A percentile compares a stretch with the other conserved stretches of the same genome.
These are phyloP conservation scores for Telmatherina bonti DNA, from an alignment of 2,797 vertebrate species.

Conservation along the genomic window DNA sequence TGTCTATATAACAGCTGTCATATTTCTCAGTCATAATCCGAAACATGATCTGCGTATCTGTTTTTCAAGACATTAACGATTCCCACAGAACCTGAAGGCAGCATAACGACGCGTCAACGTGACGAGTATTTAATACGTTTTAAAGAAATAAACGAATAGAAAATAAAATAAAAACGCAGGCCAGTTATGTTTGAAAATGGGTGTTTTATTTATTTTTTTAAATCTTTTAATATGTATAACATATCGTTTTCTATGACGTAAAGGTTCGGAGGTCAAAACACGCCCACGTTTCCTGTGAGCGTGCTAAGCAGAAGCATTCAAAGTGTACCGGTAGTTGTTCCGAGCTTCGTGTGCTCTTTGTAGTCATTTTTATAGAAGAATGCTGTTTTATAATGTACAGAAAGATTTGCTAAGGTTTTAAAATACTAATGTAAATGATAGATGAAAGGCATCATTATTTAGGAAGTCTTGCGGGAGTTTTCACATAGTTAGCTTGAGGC, in stretches of 20 bases:
- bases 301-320: background rate
- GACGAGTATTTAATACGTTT: background rate
- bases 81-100: conserved; percentile 35
- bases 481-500: conserved; percentile 37
- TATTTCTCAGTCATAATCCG: too few relatives aligned
- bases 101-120: background rate
- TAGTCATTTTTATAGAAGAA: fast-evolving
- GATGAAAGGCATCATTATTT: fast-evolving
- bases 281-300: conserved; percentile 26
- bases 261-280: conserved; percentile 19
- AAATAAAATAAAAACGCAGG: too few relatives aligned
- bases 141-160: background rate
- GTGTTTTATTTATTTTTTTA: background rate
- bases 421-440: background rate
- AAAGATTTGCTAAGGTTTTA: fast-evolving
- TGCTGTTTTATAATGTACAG: fast-evolving
- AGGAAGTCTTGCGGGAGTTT: background rate
- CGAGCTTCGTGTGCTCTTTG: background rate
- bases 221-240: background rate
- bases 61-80: background rate
- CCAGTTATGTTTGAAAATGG: background rate
- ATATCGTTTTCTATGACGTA: conserved; percentile 34
- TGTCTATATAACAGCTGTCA: too few relatives aligned
- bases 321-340: background rate
- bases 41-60: too few relatives aligned